Base-by-base conservation (phyloP, 2,888 invertebrate genomes). In the Sycophila texana region DNA sequence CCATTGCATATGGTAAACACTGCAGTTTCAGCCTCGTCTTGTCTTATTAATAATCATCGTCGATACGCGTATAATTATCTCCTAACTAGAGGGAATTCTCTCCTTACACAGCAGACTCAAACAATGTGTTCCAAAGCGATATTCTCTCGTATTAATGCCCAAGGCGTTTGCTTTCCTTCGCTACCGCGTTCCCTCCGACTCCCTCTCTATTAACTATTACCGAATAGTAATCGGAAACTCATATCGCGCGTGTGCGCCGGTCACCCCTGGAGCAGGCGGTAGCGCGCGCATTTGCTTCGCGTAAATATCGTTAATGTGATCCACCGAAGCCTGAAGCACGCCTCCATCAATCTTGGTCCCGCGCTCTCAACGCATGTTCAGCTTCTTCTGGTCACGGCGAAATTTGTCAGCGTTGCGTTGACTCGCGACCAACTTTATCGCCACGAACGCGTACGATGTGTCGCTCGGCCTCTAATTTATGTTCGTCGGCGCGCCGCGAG, bases 241-340 rank as follows among this genome's bases (percentile, higher is more conserved):
- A 22, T 26, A 16, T n/a, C 16, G n/a, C n/a, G 39, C 39, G 20
- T 26, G 39, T 16, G n/a, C 30, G 26, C 30, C 30, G 10, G 51
- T 39, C 55, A 16, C 57, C 22, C 57, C 14, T 26, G 26, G 12
- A 13, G 22, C 39, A 47, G 39, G 16, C 61, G 14, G 61, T 39
- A n/a, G 26, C 61, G n/a, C 30, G 7, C n/a, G n/a, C 30, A 26
- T 61, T 61, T 61, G 30, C 30, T n/a, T 16, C 26, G 63, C 63
- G 63, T 63, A 70, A 72, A 74, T 74, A 74, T 74, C 49, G 57
- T 68, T 68, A 75, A 68, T 68, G 68, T 68, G 68, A 75, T 58
- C 66, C 58, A 26, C 47, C 57, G 39, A 30, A 58, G 39, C 55
- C n/a, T 12, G 55, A 1, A 13, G 63, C 63, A 39, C 7, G 26